These are phyloP conservation scores for Oxycera nigricornis DNA, from an alignment of 2,888 invertebrate species.

Conservation along the genomic window DNA sequence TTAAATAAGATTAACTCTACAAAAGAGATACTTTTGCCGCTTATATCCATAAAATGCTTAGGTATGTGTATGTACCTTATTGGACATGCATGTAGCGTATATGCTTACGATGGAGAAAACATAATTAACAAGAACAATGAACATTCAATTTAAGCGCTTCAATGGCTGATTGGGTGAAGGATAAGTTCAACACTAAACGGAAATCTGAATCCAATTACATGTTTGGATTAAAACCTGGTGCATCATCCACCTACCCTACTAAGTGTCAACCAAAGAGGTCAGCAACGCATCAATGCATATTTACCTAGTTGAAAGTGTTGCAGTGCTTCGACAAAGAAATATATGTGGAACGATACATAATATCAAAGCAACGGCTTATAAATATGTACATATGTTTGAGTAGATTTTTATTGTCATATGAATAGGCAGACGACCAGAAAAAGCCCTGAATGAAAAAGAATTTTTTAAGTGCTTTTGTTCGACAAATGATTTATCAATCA, in stretches of 20 bases:
- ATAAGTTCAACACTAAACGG: conserved; percentile 29
- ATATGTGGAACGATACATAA: neutral
- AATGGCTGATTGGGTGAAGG: conserved; percentile 28
- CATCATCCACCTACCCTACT: conserved; percentile 1
- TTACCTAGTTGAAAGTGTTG: neutral
- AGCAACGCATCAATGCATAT: neutral
- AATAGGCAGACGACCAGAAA: too few species aligned
- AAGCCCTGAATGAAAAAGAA: too few species aligned
- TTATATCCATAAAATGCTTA: too few species aligned
- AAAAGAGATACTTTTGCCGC: too few species aligned
- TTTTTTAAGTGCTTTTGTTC: too few species aligned
- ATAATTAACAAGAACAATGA: conserved; percentile 1
- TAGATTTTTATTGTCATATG: too few species aligned
- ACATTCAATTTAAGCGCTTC: conserved; percentile 9
- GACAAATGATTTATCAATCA: too few species aligned
- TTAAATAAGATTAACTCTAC: too few species aligned
- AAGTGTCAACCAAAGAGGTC: neutral
- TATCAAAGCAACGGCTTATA: neutral
- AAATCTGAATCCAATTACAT: conserved; percentile 22
- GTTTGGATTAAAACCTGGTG: conserved; percentile 22
- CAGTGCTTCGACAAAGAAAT: neutral
- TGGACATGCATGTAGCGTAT: too few species aligned
- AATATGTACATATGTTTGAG: too few species aligned
- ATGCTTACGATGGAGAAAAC: neutral
- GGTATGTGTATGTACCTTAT: neutral